These are phyloP conservation scores for Euplagia quadripunctaria DNA, from an alignment of 2,888 invertebrate genomes.

Conservation along the genomic window DNA sequence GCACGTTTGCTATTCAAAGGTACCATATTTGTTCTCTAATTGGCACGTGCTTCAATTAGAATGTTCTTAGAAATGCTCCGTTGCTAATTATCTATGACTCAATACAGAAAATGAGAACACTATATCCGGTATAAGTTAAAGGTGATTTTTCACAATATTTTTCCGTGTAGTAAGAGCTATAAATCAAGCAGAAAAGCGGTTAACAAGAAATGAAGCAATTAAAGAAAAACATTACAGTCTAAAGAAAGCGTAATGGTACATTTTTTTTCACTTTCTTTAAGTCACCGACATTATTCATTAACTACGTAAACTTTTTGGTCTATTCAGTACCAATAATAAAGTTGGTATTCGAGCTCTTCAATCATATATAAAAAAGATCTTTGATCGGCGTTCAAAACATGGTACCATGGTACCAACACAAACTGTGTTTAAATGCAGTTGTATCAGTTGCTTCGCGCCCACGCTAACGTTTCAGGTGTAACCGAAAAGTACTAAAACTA, in stretches of 20 bases:
- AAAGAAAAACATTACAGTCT: neutral
- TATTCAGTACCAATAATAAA: too few relatives aligned
- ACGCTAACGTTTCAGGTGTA: too few relatives aligned
- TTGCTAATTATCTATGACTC: conserved; percentile 11
- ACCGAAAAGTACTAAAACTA: too few relatives aligned
- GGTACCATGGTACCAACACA: too few relatives aligned
- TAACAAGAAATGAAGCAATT: neutral
- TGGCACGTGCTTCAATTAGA: conserved; percentile 25
- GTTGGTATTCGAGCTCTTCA: too few relatives aligned
- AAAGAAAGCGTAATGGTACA: neutral
- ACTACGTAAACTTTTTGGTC: too few relatives aligned
- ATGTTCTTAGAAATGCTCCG: conserved; percentile 8
- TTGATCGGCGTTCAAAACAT: too few relatives aligned
- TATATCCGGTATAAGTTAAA: conserved; percentile 23
- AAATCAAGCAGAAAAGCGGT: neutral
- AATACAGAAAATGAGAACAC: conserved; percentile 17
- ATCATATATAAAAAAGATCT: too few relatives aligned
- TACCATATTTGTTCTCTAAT: conserved; percentile 12
- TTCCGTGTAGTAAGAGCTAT: neutral
- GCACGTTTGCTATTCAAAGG: neutral
- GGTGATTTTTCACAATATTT: conserved; percentile 1
- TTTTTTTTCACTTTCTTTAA: too few relatives aligned
- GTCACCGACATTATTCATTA: too few relatives aligned
- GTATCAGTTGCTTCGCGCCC: too few relatives aligned
- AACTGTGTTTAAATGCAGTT: too few relatives aligned